A percentile compares a stretch with the other conserved stretches of the same genome.
These are phyloP conservation scores for Ascidia mentula DNA, from an alignment of 23 tunicate species.

Conservation along the genomic window DNA sequence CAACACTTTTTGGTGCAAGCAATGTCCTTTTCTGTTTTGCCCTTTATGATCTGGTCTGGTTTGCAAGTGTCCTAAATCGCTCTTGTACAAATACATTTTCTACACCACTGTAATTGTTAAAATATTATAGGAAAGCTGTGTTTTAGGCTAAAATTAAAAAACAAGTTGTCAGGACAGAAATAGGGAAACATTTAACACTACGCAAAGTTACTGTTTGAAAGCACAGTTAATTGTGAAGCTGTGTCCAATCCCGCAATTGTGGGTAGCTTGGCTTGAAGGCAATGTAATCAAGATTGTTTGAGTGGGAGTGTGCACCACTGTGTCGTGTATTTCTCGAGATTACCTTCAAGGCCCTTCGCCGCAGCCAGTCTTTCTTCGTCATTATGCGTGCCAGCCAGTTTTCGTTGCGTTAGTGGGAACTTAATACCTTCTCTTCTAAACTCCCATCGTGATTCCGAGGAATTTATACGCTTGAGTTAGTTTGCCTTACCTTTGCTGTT, in stretches of 20 bases:
- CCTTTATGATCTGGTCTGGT: neutral
- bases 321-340: conserved; percentile 9
- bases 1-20: neutral
- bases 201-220: too few relatives aligned
- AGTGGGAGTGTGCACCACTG: neutral
- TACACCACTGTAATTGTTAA: conserved; percentile 4
- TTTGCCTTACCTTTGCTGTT: conserved; percentile 9
- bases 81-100: conserved; percentile 8
- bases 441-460: neutral
- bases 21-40: neutral
- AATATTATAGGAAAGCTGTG: neutral
- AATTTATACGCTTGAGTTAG: neutral
- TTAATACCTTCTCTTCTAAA: conserved; percentile 6
- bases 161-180: too few relatives aligned
- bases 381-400: too few relatives aligned
- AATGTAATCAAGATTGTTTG: conserved; percentile 9
- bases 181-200: too few relatives aligned
- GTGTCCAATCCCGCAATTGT: neutral
- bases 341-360: neutral
- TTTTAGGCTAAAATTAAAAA: too few relatives aligned
- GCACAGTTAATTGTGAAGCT: too few relatives aligned
- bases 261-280: neutral
- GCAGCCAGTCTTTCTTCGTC: neutral
- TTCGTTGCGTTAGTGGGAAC: neutral
- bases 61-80: neutral